Evolutionary conservation across 2,113 vertebrate species (phyloP).

Genomic region (Channa argus): DNA sequence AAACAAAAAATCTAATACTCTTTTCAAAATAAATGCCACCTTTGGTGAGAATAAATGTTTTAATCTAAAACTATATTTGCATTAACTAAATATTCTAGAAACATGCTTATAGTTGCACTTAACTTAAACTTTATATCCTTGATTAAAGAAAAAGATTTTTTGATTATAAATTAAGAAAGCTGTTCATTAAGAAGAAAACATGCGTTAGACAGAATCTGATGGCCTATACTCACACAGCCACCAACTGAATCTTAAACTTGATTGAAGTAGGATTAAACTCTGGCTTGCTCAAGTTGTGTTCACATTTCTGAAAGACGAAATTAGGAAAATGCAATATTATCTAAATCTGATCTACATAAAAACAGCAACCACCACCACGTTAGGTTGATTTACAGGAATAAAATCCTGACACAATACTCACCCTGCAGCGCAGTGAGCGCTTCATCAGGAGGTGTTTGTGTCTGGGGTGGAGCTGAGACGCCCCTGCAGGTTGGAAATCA

Average conservation of each 20-base stretch:
- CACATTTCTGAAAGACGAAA: constrained; percentile 90
- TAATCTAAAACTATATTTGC: constrained; percentile 3
- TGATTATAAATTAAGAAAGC: neutral
- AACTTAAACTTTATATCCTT: neutral
- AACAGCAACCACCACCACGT: neutral
- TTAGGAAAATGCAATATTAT: neutral
- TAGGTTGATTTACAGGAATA: neutral
- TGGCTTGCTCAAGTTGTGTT: constrained; percentile 99
- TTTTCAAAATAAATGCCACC: neutral
- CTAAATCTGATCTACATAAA: neutral
- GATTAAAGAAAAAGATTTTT: constrained; percentile 23
- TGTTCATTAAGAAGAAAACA: neutral
- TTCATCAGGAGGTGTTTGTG: constrained; percentile 99
- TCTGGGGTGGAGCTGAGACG: constrained; percentile 95
- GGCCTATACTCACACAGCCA: constrained; percentile 93
- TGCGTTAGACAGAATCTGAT: neutral
- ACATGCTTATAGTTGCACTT: neutral
- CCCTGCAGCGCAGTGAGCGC: constrained; percentile 95
- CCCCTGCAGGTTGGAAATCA: constrained; percentile 94
- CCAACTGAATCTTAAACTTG: constrained; percentile 99
- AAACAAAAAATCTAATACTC: neutral
- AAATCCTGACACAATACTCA: constrained; percentile 65
- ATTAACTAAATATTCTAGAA: neutral
- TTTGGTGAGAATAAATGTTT: neutral
- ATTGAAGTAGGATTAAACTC: constrained; percentile 99